A percentile compares a stretch with the other conserved stretches of the same genome.
phyloP scores from a whole-genome alignment of 1,140 invertebrate genomes.

The Solenopsis invicta region DNA sequence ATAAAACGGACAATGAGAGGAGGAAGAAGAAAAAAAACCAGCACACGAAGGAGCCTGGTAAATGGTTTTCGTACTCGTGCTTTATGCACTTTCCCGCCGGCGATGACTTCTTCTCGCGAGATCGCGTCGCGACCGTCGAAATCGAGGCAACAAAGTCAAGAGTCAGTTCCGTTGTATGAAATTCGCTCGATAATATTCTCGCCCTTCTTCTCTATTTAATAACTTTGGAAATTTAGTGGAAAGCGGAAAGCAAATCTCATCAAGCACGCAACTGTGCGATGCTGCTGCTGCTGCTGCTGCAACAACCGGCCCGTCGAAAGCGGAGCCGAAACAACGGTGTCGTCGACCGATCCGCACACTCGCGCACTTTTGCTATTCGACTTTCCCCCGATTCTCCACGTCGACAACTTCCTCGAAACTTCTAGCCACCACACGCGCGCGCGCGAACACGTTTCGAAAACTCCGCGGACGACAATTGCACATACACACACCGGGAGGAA shows the following conservation, averaged over 20 bases:
- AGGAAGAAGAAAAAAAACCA: constrained; percentile 12
- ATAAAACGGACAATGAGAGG: constrained; percentile 29
- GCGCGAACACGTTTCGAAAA: constrained; percentile 3
- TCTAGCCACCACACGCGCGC: background rate
- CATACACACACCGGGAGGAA: background rate
- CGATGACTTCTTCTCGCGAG: constrained; percentile 22
- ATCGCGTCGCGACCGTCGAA: constrained; percentile 43
- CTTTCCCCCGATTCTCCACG: background rate
- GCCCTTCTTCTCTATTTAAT: background rate
- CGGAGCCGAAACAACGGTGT: constrained; percentile 12
- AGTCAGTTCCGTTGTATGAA: constrained; percentile 15
- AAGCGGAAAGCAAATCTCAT: background rate
- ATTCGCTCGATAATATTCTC: background rate
- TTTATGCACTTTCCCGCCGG: constrained; percentile 35
- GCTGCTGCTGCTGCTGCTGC: background rate
- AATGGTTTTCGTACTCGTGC: constrained; percentile 25
- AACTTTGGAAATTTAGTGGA: background rate
- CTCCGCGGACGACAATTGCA: background rate
- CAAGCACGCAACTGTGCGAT: background rate
- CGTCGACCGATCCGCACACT: constrained; percentile 41
- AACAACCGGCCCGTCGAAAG: background rate
- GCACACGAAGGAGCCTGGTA: constrained; percentile 13
- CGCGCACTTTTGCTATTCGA: constrained; percentile 31
- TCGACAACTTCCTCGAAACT: constrained; percentile 49
- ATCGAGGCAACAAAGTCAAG: constrained; percentile 1